phyloP scores from a whole-genome alignment of 2,888 invertebrate species.

The Melolontha melolontha region DNA sequence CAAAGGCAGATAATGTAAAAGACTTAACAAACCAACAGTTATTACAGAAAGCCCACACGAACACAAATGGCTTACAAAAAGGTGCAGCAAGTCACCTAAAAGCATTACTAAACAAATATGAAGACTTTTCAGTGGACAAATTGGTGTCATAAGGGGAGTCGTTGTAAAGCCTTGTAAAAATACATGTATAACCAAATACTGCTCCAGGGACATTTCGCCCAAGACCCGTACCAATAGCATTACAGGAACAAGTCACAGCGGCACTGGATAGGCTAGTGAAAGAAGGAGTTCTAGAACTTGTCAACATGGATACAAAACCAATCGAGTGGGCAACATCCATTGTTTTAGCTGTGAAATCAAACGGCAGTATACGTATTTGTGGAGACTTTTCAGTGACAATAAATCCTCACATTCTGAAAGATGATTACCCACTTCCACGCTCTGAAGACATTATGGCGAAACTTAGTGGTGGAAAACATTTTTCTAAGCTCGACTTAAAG shows the following conservation, averaged over 20 bases:
- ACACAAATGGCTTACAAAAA: too few species aligned
- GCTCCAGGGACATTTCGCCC: slow-evolving; percentile 10
- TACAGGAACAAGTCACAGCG: slow-evolving; percentile 46
- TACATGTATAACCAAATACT: slow-evolving; percentile 1
- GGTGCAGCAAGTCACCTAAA: too few species aligned
- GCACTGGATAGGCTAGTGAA: slow-evolving; percentile 48
- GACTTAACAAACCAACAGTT: too few species aligned
- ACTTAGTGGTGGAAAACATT: slow-evolving; percentile 39
- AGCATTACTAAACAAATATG: too few species aligned
- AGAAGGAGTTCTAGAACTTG: slow-evolving; percentile 47
- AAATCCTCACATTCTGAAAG: slow-evolving; percentile 43
- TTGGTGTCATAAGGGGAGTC: background rate
- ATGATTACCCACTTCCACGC: slow-evolving; percentile 43
- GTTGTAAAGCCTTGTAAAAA: slow-evolving; percentile 7
- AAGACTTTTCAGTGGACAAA: background rate
- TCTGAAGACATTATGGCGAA: slow-evolving; percentile 41
- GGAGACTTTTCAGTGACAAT: slow-evolving; percentile 48
- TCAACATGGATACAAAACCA: slow-evolving; percentile 44
- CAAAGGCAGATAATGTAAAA: too few species aligned
- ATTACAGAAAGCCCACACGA: too few species aligned
- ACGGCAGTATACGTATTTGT: slow-evolving; percentile 49
- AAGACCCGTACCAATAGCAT: slow-evolving; percentile 22
- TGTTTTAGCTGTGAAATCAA: slow-evolving; percentile 47
- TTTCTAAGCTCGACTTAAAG: slow-evolving; percentile 42
- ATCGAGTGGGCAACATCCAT: slow-evolving; percentile 51